Evolutionary conservation across 2,888 invertebrate species (phyloP).

Genomic region (Tetragonula carbonaria): DNA sequence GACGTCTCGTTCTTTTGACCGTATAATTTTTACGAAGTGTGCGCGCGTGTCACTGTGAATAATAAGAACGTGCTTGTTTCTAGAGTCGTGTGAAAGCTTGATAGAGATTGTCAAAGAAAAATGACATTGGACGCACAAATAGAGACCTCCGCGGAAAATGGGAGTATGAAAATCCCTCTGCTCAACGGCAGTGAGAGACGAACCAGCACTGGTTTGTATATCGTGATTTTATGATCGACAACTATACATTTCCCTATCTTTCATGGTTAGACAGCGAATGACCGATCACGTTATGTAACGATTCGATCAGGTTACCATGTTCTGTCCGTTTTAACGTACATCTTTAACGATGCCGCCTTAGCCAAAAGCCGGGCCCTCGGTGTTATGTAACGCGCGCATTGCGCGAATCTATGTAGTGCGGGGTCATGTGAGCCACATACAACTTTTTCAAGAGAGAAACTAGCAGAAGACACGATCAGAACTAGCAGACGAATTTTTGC

Average conservation of each 20-base stretch:
- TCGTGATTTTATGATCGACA: slow-evolving; percentile 26
- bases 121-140: slow-evolving; percentile 84
- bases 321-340: slow-evolving; percentile 44
- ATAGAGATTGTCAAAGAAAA: slow-evolving; percentile 47
- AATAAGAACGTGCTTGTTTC: slow-evolving; percentile 27
- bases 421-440: slow-evolving; percentile 76
- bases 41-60: slow-evolving; percentile 53
- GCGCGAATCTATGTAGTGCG: slow-evolving; percentile 71
- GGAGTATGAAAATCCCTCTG: slow-evolving; percentile 78
- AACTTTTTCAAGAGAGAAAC: slow-evolving; percentile 48
- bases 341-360: slow-evolving; percentile 54
- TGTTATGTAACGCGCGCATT: slow-evolving; percentile 76
- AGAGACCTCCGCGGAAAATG: slow-evolving; percentile 80
- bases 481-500: slow-evolving; percentile 73
- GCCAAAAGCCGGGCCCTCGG: slow-evolving; percentile 60
- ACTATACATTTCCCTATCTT: slow-evolving; percentile 2
- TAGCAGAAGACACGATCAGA: slow-evolving; percentile 73
- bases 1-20: slow-evolving; percentile 45
- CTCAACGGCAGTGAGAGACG: slow-evolving; percentile 75
- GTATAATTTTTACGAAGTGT: slow-evolving; percentile 59
- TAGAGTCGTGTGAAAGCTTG: slow-evolving; percentile 38
- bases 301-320: slow-evolving; percentile 35
- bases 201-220: slow-evolving; percentile 68
- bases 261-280: slow-evolving; percentile 52
- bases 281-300: slow-evolving; percentile 66